These are phyloP conservation scores for Leucopsar rothschildi DNA, from an alignment of 2,113 vertebrate species.

Conservation along the genomic window DNA sequence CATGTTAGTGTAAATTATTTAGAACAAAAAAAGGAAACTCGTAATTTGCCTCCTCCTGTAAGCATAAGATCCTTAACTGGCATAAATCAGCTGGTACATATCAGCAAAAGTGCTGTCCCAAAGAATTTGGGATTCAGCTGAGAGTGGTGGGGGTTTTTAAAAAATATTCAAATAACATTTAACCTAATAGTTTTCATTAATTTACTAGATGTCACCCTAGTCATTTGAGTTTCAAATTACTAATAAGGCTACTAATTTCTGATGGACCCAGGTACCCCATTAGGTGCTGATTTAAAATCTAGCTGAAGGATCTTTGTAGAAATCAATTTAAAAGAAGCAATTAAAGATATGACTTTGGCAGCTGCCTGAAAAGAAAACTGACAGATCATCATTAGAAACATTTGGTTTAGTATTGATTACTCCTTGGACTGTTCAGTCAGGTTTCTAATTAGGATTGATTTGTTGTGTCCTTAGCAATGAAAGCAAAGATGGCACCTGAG, in stretches of 20 bases:
- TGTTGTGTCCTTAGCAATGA: neutral
- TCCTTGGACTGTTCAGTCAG: neutral
- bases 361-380: neutral
- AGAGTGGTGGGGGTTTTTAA: neutral
- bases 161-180: neutral
- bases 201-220: neutral
- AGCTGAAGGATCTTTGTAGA: neutral
- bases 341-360: neutral
- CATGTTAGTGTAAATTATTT: neutral
- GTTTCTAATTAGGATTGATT: neutral
- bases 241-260: neutral
- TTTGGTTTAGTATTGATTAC: slow-evolving; percentile 7
- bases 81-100: neutral
- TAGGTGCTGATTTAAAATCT: neutral
- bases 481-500: neutral
- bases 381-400: neutral
- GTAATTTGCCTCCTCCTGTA: neutral
- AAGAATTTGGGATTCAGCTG: neutral
- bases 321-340: neutral
- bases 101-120: neutral
- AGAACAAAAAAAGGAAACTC: neutral
- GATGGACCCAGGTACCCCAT: neutral
- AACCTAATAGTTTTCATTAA: neutral
- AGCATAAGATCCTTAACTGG: neutral
- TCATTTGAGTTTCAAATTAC: neutral